Conservation (phyloP, 2,113 vertebrate genomes). For the Glaucidium brasilianum region DNA sequence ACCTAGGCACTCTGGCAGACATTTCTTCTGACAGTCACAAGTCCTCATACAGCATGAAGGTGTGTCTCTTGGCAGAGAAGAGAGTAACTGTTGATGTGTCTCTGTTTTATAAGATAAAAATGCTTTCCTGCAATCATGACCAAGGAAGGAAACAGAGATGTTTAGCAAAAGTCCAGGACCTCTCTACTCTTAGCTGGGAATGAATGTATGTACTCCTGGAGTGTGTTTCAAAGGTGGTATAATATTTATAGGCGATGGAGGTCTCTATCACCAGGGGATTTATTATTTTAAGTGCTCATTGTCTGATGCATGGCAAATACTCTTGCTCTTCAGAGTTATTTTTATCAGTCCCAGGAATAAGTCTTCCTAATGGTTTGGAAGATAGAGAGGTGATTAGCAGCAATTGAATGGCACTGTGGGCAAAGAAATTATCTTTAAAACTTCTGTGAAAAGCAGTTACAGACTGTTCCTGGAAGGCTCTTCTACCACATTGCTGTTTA, state of each 20-base stretch:
- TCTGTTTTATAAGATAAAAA: neutral
- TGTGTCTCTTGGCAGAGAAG: neutral
- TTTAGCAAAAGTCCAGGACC: neutral
- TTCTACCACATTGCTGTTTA: neutral
- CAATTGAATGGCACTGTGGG: neutral
- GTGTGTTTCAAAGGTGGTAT: neutral
- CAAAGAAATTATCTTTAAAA: neutral
- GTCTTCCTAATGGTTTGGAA: neutral
- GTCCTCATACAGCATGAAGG: neutral
- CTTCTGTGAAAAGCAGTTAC: neutral
- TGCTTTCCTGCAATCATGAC: neutral
- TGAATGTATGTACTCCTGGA: neutral
- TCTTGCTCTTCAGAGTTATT: neutral
- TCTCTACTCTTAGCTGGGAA: neutral
- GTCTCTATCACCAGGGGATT: neutral
- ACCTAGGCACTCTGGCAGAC: neutral
- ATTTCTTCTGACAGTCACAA: neutral
- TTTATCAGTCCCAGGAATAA: neutral
- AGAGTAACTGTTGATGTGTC: neutral
- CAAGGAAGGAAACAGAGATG: neutral
- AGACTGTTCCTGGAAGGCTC: neutral
- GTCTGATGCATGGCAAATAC: neutral
- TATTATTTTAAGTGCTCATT: neutral
- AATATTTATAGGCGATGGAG: neutral
- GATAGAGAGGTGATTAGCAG: neutral